Percentiles rank a stretch among this genome's conserved stretches.
phyloP scores from a whole-genome alignment of 2,888 invertebrate species.

The Ophraella communa region DNA sequence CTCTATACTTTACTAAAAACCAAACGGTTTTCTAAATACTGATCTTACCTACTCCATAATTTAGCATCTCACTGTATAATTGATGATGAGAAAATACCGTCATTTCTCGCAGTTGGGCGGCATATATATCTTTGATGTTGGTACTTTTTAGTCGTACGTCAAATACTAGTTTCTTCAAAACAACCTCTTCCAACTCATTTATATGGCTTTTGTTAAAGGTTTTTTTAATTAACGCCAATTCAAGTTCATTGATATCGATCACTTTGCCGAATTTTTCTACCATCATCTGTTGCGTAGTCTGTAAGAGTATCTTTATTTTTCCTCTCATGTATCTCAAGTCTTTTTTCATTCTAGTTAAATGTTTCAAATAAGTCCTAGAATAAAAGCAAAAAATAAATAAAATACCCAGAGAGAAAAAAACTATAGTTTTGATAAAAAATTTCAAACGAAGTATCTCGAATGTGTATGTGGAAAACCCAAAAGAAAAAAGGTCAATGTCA shows the following conservation, averaged over 20 bases:
- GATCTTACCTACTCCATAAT: no score
- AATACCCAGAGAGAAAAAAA: no score
- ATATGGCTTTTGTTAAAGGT: slow-evolving; percentile 63
- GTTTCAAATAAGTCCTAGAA: slow-evolving; percentile 69
- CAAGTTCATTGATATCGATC: slow-evolving; percentile 63
- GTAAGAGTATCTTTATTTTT: slow-evolving; percentile 65
- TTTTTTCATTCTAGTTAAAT: slow-evolving; percentile 73
- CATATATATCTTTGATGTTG: slow-evolving; percentile 60
- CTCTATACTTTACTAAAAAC: no score
- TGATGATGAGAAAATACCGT: no score
- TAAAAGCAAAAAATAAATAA: not conserved
- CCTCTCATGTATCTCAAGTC: slow-evolving; percentile 73
- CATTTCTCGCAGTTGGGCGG: slow-evolving; percentile 58
- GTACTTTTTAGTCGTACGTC: slow-evolving; percentile 63
- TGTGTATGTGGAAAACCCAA: no score
- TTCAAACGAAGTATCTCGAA: no score
- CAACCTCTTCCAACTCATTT: slow-evolving; percentile 65
- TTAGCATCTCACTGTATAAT: no score
- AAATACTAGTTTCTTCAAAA: slow-evolving; percentile 64
- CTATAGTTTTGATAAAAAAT: no score
- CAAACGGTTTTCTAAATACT: no score
- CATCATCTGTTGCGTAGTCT: slow-evolving; percentile 62
- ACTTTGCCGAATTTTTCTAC: slow-evolving; percentile 65
- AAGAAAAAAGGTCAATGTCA: no score
- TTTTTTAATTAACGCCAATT: slow-evolving; percentile 63